Evolutionary conservation across 2,888 invertebrate genomes (phyloP), one percentile per base, ranked within the genome.

Genomic region (Adineta ricciae): DNA sequence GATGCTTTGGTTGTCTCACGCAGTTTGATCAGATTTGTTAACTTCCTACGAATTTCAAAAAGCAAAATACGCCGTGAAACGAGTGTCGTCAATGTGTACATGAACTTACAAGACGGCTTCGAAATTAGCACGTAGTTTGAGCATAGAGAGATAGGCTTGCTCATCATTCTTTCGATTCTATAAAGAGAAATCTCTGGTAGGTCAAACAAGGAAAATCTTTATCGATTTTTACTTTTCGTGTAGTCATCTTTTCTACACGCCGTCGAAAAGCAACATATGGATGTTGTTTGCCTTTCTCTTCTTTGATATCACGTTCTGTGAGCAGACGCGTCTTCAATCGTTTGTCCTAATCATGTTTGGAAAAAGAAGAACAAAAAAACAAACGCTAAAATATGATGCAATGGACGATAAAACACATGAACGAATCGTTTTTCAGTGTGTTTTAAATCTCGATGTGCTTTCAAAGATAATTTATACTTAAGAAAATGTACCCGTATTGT

Each of bases 261-360:
- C 78, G 78, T 78, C 78, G 78, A 78, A 78, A 78, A 41, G 78
- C 78, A 41, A 78, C 78, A 41, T 78, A 78, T 78, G 78, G 78
- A 24, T 78, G 78, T 41, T 78, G 41, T 38, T 78, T 78, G 8
- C 78, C 78, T 41, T 78, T 78, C n/a, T 78, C 78, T 78, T 78
- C 78, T 78, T 78, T 78, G 41, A 78, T 14, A 78, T 78, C 78
- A 78, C 78, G 78, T 78, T 78, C 78, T 24, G 78, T 78, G 24
- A 78, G 41, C 19, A 78, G n/a, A 41, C 38, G 24, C 41, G 78
- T 24, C 5, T 78, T 78, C n/a, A 78, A 78, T 78, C 78, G 78
- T 78, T 78, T 78, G 41, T 9, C 24, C 78, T 78, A 78, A 64
- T 64, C 32, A 64, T 64, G 32, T 32, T 64, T 64, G 27, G 32